Evolutionary conservation across 2,797 vertebrate species (phyloP), one percentile per base, ranked within the genome.

Genomic region (Poeciliopsis paucimaculata): DNA sequence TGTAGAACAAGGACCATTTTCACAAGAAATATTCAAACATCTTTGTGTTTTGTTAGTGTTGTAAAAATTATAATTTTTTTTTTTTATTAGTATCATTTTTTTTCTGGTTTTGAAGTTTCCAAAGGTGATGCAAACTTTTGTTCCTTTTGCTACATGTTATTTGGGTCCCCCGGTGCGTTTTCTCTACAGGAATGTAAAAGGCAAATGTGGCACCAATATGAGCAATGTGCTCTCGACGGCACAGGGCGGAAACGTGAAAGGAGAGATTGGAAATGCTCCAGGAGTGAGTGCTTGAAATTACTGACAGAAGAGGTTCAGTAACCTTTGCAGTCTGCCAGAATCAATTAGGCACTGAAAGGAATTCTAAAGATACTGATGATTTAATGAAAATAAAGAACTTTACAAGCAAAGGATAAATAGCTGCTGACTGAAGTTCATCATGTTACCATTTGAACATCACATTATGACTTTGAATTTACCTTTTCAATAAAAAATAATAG

Each of bases 251-350:
- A 86, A 94, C 88, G 88, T 93, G 88, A 93, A 93, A 93, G 87
- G 83, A 91, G 87, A 91, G 85, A 91, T 89, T 92, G 93, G 88
- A 93, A 87, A 88, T 87, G 88, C 84, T 93, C 90, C 86, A 90
- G 91, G 88, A 94, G 89, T 86, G 91, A 90, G 89, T 90, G 91
- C 90, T 93, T 91, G 89, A 94, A 93, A 95, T 93, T 92, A 93
- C 94, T 90, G 91, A 93, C 89, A 92, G 91, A 93, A 91, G 91
- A 93, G 91, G 91, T 94, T 95, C 88, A 89, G 88, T 89, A 90
- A 95, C 93, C 92, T 95, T 93, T 85, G 84, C 90, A 91, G 89
- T 88, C 87, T 93, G 91, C 90, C 94, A 91, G 90, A 89, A 91
- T 94, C 91, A 94, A 93, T 93, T 94, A 95, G 82, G 81, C 88